Percentiles rank a stretch among this genome's conserved stretches.
phyloP scores from a whole-genome alignment of 2,888 invertebrate genomes.

The Synanthedon formicaeformis region DNA sequence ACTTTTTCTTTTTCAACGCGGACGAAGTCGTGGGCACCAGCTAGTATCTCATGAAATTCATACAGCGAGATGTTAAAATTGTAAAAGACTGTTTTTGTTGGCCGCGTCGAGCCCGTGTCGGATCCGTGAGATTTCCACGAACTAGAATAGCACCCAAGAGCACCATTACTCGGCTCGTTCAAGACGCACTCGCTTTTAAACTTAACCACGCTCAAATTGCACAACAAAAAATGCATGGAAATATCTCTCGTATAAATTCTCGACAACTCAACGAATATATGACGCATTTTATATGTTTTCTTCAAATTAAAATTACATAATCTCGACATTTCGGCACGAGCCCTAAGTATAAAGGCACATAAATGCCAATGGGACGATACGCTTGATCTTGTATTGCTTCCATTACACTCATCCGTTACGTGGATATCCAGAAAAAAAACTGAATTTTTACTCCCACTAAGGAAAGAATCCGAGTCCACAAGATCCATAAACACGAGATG shows the following conservation, averaged over 20 bases:
- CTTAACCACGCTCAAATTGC: conserved; percentile 42
- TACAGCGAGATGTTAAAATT: conserved; percentile 47
- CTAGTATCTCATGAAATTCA: no score
- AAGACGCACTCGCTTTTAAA: conserved; percentile 46
- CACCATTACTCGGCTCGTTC: conserved; percentile 30
- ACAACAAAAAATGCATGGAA: conserved; percentile 17
- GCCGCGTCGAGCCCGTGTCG: conserved; percentile 7
- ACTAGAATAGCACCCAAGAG: conserved; percentile 29
- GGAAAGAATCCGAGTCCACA: no score
- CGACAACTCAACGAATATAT: background rate
- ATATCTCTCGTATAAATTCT: background rate
- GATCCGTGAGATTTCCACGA: conserved; percentile 8
- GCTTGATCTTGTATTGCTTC: no score
- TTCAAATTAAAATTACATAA: conserved; percentile 11
- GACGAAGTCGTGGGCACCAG: no score
- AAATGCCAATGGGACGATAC: no score
- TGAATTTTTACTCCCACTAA: no score
- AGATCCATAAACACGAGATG: no score
- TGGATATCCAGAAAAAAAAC: no score
- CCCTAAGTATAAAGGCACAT: no score
- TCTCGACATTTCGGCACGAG: no score
- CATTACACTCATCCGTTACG: no score
- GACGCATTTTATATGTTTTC: background rate
- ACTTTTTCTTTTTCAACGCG: no score
- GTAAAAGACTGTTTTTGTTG: conserved; percentile 31